Evolutionary conservation across 1,140 invertebrate species (phyloP).

Genomic region (Hirudo medicinalis): DNA sequence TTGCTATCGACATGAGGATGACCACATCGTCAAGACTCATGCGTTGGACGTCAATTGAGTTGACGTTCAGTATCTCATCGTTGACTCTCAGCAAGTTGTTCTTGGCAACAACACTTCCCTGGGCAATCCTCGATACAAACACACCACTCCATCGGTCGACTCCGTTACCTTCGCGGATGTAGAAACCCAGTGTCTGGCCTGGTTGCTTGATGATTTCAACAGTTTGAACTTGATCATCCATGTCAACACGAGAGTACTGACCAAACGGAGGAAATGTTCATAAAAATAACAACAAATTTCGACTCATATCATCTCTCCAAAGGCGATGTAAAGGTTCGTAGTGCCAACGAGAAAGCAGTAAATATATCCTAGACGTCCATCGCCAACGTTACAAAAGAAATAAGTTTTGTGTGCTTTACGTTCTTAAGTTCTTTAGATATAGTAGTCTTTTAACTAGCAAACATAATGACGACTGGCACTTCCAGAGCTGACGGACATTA

Average conservation of each 20-base stretch:
- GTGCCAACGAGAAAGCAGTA: no score
- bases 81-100: constrained; percentile 89
- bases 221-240: constrained; percentile 57
- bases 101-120: constrained; percentile 60
- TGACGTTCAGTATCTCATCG: constrained; percentile 96
- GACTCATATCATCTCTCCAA: no score
- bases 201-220: constrained; percentile 98
- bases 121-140: constrained; percentile 91
- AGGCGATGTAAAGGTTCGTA: no score
- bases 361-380: no score
- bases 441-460: no score
- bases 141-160: constrained; percentile 82
- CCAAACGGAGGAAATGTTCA: no score
- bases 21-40: constrained; percentile 98
- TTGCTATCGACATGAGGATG: constrained; percentile 96
- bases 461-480: no score
- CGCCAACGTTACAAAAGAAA: no score
- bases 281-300: no score
- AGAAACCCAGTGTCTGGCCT: constrained; percentile 91
- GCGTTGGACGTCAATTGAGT: constrained; percentile 86
- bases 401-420: no score
- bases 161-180: constrained; percentile 91
- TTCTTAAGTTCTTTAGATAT: no score
- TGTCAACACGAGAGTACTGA: constrained; percentile 23
- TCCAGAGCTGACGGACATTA: no score